Evolutionary conservation across 2,888 invertebrate species (phyloP), one percentile per base, ranked within the genome.

Genomic region (Drosophila paranaensis): DNA sequence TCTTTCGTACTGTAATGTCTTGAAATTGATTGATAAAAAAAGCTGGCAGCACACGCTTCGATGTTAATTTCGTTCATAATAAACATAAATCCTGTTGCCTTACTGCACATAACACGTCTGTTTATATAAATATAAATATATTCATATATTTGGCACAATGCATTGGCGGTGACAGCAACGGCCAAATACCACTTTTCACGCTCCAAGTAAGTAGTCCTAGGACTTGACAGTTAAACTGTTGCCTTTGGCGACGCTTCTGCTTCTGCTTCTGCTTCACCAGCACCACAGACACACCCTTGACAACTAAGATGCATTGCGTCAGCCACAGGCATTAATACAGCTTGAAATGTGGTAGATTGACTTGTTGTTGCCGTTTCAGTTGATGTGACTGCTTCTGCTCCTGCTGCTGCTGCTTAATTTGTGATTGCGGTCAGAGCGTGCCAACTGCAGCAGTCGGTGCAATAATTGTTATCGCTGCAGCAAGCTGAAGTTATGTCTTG

Each of bases 231-330:
- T 0, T 14, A 33, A 14, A 14, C 14, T 37, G 56, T 25, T 54
- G 51, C 53, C 40, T 40, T 16, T 8, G 27, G 30, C n/a, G 6
- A 30, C 33, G 33, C 30, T n/a, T 11, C 45, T 9, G 51, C 50
- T n/a, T 11, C 45, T 9, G 51, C 50, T 25, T 9, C 48, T 20
- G 20, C 20, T 2, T 25, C 48, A 35, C n/a, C n/a, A 25, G 25
- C 30, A 39, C 13, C 6, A 6, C 55, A 55, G 40, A 14, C n/a
- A 25, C 46, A 10, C 14, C 43, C 48, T 14, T 67, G 60, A 73
- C 66, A 85, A 70, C 65, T 63, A 62, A 66, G 86, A 80, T 81
- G 81, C 83, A 86, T 61, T 82, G 86, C 70, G 74, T 64, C 74
- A 77, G 64, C 77, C 74, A 50, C 80, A 79, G 56, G 35, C 76